phyloP scores from a whole-genome alignment of 64 coral and sea anemone genomes.

The Actinia tenebrosa region DNA sequence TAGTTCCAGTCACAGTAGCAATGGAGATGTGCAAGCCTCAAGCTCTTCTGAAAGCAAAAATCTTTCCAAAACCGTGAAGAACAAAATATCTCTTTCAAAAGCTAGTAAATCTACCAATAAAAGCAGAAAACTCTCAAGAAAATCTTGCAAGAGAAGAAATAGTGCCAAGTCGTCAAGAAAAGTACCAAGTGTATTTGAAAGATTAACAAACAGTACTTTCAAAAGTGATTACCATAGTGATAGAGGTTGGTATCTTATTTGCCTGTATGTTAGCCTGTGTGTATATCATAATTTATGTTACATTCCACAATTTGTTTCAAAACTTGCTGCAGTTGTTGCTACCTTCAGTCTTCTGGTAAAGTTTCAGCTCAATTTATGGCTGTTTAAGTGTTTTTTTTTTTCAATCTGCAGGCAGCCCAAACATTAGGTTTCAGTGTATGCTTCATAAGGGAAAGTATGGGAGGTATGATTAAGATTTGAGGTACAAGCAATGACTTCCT shows the following conservation, averaged over 20 bases:
- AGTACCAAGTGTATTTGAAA: constrained; percentile 33
- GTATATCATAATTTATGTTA: too few species aligned
- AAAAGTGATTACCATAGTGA: background rate
- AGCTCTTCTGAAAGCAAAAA: background rate
- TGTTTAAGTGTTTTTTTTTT: too few species aligned
- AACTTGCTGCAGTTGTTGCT: too few species aligned
- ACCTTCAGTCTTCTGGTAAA: too few species aligned
- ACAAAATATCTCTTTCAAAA: background rate
- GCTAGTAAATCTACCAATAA: background rate
- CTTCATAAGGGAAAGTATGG: too few species aligned
- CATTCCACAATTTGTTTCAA: too few species aligned
- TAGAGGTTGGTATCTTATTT: background rate
- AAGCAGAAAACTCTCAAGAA: constrained; percentile 33
- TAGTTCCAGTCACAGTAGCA: background rate
- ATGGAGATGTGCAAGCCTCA: background rate
- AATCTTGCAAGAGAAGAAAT: constrained; percentile 21
- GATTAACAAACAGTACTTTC: constrained; percentile 20
- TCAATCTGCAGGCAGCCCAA: too few species aligned
- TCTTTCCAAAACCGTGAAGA: background rate
- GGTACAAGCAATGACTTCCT: too few species aligned
- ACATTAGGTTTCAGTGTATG: too few species aligned
- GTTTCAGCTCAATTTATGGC: too few species aligned
- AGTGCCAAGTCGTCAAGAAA: constrained; percentile 4
- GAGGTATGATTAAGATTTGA: too few species aligned
- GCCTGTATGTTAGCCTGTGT: too few species aligned